Conservation (phyloP, 2,797 vertebrate genomes). For the Urocyon cinereoargenteus region DNA sequence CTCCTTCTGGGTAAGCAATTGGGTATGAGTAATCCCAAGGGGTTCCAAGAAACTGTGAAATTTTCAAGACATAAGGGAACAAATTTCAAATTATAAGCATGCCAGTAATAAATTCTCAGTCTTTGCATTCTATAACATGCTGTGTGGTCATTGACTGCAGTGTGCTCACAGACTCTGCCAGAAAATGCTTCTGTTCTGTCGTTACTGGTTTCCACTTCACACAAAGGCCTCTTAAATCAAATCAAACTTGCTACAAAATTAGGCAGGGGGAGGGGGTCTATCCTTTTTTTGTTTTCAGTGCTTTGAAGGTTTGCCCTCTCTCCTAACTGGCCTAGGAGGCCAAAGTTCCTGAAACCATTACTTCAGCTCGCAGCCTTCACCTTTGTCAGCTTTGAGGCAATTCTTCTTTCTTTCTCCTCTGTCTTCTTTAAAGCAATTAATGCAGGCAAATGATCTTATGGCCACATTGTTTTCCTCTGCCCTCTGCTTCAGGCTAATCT, state of each 20-base stretch:
- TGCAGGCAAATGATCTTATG: background rate
- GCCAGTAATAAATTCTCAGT: background rate
- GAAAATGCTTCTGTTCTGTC: background rate
- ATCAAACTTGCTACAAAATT: background rate
- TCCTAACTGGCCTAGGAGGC: background rate
- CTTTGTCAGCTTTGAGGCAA: background rate
- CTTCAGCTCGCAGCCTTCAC: background rate
- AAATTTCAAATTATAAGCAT: background rate
- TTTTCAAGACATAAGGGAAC: background rate
- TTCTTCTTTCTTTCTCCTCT: background rate
- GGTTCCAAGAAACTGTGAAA: background rate
- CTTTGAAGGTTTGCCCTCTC: background rate
- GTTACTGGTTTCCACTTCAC: slow-evolving; percentile 49
- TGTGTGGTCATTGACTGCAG: background rate
- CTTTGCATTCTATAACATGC: background rate
- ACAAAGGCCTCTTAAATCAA: slow-evolving; percentile 64
- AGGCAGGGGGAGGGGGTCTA: no score
- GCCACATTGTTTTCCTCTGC: background rate
- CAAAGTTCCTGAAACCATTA: slow-evolving; percentile 42
- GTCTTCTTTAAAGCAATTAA: background rate
- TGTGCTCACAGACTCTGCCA: background rate
- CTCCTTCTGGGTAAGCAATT: background rate
- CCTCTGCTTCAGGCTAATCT: background rate
- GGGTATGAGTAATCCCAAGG: background rate
- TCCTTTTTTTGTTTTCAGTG: slow-evolving; percentile 6